Evolutionary conservation across 2,888 invertebrate genomes (phyloP), one percentile per base, ranked within the genome.

Genomic region (Psylliodes chrysocephalus): DNA sequence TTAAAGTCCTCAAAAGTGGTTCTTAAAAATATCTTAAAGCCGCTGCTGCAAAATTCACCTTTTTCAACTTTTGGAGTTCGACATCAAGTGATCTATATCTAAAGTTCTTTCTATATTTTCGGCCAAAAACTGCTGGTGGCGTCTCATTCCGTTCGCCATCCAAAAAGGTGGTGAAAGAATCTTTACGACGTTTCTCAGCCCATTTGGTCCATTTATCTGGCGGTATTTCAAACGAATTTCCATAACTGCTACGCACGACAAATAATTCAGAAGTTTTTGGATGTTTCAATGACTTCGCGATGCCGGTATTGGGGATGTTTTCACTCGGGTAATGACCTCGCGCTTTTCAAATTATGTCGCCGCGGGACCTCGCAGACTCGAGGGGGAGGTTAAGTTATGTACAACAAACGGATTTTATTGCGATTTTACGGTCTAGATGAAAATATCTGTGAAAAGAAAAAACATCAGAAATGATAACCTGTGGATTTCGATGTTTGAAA

Each of bases 121-220:
- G 7, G 12, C 30, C 44, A 33, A 54, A 57, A 61, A 57, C 60
- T 63, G 55, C 59, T 60, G 35, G 56, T 60, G 63, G 63, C 67
- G 59, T 65, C 62, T 53, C 51, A 54, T 57, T 42, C 60, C 60
- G n/a, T n/a, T n/a, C n/a, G n/a, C n/a, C 54, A 49, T 56, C 61
- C 65, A 19, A 59, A 56, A 60, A 60, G 63, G 64, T 63, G 63
- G 60, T 63, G 59, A 63, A 68, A 52, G 67, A 68, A 74, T 73
- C 71, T 73, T 74, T 72, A 72, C 72, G 72, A 71, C 73, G 72
- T 77, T 76, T 76, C 73, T 75, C 76, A 71, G 76, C 68, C 76
- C 77, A 77, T 77, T 77, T 76, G 75, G 71, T 71, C 75, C 76
- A 73, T 77, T 77, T 75, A 74, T 76, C 73, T 70, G 71, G 66